Evolutionary conservation across 2,888 invertebrate species (phyloP).

Genomic region (Volucella bombylans): DNA sequence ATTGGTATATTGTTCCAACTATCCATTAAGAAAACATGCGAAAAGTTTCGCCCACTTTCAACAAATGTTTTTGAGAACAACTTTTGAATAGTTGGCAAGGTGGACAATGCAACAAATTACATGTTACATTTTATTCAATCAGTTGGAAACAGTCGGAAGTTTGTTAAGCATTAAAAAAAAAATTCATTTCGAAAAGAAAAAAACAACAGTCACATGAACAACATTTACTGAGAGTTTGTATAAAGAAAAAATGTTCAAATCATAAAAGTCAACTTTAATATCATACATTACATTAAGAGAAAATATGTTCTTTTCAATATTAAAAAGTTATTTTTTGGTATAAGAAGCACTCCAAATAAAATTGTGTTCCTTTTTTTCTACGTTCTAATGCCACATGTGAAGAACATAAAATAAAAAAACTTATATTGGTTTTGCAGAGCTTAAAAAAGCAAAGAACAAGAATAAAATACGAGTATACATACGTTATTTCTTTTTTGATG

Average conservation of each 20-base stretch:
- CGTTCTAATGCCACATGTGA: slow-evolving; percentile 22
- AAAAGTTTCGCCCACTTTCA: too few species aligned
- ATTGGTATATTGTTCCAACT: too few species aligned
- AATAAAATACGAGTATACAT: not conserved
- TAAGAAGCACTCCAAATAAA: slow-evolving; percentile 52
- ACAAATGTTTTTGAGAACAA: too few species aligned
- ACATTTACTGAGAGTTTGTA: slow-evolving; percentile 16
- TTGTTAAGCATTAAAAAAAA: too few species aligned
- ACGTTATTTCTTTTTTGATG: slow-evolving; percentile 40
- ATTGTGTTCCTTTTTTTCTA: slow-evolving; percentile 16
- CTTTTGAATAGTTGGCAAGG: too few species aligned
- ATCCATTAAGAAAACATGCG: too few species aligned
- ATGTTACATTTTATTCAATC: too few species aligned
- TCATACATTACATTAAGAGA: not conserved
- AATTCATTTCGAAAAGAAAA: not conserved
- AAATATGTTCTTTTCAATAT: not conserved
- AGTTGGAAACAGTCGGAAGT: too few species aligned
- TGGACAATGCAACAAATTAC: too few species aligned
- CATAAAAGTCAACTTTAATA: slow-evolving; percentile 7
- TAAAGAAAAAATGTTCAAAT: not conserved
- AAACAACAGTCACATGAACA: not conserved
- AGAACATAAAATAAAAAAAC: slow-evolving; percentile 28
- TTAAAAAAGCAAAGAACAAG: slow-evolving; percentile 49
- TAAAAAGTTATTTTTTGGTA: slow-evolving; percentile 29
- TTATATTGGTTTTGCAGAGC: slow-evolving; percentile 40